Conservation (phyloP, 2,113 vertebrate species). For the Oenanthe melanoleuca region DNA sequence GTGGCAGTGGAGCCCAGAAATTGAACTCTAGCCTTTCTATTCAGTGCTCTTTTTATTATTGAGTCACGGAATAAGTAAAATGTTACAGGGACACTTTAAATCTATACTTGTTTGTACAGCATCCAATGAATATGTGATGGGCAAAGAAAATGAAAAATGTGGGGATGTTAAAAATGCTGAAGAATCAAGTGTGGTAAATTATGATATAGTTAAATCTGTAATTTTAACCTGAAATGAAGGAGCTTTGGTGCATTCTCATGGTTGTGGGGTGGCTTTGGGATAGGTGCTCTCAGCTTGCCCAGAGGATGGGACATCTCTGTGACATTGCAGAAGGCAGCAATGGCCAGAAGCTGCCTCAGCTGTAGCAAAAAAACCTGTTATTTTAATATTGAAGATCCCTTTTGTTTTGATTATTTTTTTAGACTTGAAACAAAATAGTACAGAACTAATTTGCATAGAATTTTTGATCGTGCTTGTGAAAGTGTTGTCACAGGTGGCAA, state of each 20-base stretch:
- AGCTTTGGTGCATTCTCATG: not conserved
- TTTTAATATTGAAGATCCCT: not conserved
- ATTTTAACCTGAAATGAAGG: not conserved
- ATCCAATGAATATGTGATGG: conserved; percentile 36
- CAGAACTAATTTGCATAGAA: conserved; percentile 67
- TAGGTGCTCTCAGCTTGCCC: not conserved
- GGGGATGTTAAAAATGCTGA: not conserved
- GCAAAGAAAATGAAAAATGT: conserved; percentile 47
- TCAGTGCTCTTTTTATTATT: conserved; percentile 64
- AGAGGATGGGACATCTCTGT: not conserved
- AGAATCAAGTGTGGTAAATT: not conserved
- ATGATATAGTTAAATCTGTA: not conserved
- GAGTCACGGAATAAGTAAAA: conserved; percentile 64
- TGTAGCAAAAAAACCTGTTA: not conserved
- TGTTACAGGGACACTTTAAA: conserved; percentile 53
- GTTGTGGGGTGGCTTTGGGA: not conserved
- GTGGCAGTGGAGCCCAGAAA: conserved; percentile 53
- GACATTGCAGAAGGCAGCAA: fast-evolving
- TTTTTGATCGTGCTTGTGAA: conserved; percentile 73
- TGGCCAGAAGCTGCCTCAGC: not conserved
- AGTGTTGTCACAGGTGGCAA: conserved; percentile 65
- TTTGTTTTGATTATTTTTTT: not conserved
- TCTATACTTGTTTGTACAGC: conserved; percentile 43
- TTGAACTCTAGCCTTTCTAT: conserved; percentile 53
- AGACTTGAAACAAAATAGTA: conserved; percentile 76